Percentiles rank a stretch among this genome's conserved stretches.
phyloP scores from a whole-genome alignment of 2,113 vertebrate species.

The Pelmatolapia mariae region DNA sequence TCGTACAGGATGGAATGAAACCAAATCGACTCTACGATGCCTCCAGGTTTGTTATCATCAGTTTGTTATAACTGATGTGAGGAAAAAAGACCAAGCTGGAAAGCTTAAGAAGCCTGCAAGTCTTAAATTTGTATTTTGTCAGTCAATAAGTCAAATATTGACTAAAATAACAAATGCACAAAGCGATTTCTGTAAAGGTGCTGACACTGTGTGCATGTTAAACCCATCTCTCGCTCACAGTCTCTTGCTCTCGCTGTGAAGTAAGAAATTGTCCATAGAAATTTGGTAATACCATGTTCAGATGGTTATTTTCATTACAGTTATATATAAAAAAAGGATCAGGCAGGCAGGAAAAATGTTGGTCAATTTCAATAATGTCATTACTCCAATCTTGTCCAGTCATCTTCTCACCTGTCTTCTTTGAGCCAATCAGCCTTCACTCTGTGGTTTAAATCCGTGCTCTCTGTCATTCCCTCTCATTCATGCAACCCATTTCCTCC shows the following conservation, averaged over 20 bases:
- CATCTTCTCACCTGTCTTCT: not conserved
- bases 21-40: not conserved
- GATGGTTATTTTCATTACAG: not conserved
- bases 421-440: not conserved
- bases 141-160: not conserved
- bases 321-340: not conserved
- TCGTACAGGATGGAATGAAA: not conserved
- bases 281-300: not conserved
- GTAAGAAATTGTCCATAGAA: not conserved
- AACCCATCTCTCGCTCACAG: not conserved
- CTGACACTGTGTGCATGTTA: not conserved
- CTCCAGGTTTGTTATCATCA: not conserved
- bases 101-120: too few relatives aligned
- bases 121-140: not conserved
- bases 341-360: not conserved
- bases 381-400: not conserved
- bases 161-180: not conserved
- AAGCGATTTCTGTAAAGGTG: not conserved
- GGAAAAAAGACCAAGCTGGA: not conserved
- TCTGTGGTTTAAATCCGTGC: not conserved
- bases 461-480: not conserved
- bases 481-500: not conserved
- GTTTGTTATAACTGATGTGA: not conserved
- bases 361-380: not conserved
- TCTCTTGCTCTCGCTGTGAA: not conserved